Percentiles rank a stretch among this genome's conserved stretches.
Conservation (phyloP, 2,797 vertebrate species). For the Micromesistius poutassou region DNA sequence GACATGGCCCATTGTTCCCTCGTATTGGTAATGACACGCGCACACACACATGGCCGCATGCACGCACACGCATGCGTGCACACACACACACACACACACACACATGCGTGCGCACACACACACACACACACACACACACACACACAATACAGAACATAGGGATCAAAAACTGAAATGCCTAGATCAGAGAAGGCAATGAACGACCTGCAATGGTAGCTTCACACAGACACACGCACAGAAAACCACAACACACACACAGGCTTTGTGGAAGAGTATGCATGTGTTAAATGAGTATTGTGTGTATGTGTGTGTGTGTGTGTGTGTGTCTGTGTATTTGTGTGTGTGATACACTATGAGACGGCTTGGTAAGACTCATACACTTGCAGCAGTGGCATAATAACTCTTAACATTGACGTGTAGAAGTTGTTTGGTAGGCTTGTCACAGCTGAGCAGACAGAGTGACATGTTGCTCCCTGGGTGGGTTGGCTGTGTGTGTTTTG, state of each 20-base stretch:
- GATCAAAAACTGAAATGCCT: too few species aligned
- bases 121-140: background rate
- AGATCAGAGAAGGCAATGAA: too few species aligned
- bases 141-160: background rate
- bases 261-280: background rate
- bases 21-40: background rate
- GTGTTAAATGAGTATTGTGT: background rate
- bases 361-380: background rate
- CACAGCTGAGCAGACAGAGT: background rate
- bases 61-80: background rate
- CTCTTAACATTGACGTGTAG: background rate
- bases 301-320: background rate
- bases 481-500: background rate
- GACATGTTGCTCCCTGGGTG: background rate
- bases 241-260: background rate
- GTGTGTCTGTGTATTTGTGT: background rate
- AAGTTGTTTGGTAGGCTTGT: background rate
- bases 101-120: slow-evolving; percentile 6
- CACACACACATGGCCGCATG: background rate
- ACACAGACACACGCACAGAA: background rate
- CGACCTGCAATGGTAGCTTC: background rate
- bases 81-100: slow-evolving; percentile 6
- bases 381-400: background rate
- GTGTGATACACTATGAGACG: background rate
- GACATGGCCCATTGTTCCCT: slow-evolving; percentile 1